Evolutionary conservation across 2,888 invertebrate species (phyloP).

Genomic region (Vandiemenella viatica): DNA sequence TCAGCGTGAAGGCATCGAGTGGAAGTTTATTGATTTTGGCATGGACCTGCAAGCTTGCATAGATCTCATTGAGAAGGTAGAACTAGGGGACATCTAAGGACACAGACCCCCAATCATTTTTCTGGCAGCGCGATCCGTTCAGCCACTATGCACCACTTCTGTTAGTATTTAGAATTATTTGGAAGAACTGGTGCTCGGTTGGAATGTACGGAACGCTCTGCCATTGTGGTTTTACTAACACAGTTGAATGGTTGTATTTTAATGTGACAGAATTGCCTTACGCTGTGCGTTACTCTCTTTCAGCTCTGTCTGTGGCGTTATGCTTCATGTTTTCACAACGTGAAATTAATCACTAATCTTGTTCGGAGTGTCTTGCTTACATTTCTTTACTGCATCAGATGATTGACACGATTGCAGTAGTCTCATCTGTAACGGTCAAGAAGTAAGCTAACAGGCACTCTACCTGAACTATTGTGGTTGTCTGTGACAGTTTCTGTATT

Average conservation of each 20-base stretch:
- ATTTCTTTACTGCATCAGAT: no score
- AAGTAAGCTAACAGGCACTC: no score
- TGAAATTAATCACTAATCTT: background rate
- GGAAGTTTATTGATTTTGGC: constrained; percentile 88
- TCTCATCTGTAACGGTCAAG: no score
- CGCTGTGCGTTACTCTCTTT: no score
- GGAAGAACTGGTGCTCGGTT: background rate
- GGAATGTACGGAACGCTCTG: background rate
- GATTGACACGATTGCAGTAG: no score
- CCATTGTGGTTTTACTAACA: background rate
- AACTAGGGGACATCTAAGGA: background rate
- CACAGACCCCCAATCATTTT: background rate
- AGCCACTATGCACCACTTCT: no score
- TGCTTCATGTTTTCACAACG: background rate
- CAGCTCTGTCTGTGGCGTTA: background rate
- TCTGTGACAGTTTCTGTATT: background rate
- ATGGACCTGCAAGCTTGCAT: constrained; percentile 78
- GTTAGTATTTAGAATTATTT: no score
- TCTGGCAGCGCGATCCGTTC: no score
- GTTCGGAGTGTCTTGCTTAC: no score
- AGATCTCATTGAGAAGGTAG: constrained; percentile 64
- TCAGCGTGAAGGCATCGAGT: constrained; percentile 77
- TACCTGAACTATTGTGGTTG: no score
- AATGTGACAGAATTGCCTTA: no score
- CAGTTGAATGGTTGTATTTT: background rate